Percentiles rank a stretch among this genome's conserved stretches.
phyloP scores from a whole-genome alignment of 2,113 vertebrate species.

The Clupea harengus region DNA sequence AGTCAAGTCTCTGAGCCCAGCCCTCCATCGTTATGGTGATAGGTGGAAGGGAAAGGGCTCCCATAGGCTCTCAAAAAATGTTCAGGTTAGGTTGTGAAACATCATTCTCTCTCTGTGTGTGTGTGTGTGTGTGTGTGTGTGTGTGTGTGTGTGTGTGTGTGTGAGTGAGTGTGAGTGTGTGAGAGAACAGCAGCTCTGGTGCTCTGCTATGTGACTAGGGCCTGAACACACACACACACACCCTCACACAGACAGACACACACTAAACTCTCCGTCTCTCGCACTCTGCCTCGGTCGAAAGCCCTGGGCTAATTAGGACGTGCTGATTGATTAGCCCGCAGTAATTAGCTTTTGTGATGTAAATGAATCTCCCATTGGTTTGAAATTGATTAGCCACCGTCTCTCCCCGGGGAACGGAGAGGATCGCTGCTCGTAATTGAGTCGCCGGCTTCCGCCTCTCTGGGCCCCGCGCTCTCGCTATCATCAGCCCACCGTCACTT shows the following conservation, averaged over 20 bases:
- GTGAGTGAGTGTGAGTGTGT: neutral
- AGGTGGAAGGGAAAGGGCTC: no score
- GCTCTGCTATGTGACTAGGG: neutral
- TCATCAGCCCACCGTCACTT: neutral
- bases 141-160: neutral
- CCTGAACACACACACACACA: slow-evolving; percentile 16
- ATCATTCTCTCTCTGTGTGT: no score
- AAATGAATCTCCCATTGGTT: slow-evolving; percentile 51
- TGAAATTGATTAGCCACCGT: slow-evolving; percentile 48
- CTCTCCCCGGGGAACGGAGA: slow-evolving; percentile 37
- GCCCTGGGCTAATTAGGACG: slow-evolving; percentile 52
- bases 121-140: neutral
- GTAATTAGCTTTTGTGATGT: slow-evolving; percentile 58
- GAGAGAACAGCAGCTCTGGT: neutral
- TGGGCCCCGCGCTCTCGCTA: neutral
- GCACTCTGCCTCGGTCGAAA: slow-evolving; percentile 25
- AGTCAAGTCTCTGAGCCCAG: no score
- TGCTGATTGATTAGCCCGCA: slow-evolving; percentile 53
- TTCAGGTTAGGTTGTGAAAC: neutral
- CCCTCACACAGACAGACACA: neutral
- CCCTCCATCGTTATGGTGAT: no score
- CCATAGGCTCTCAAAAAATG: no score
- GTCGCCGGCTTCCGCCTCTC: slow-evolving; percentile 25
- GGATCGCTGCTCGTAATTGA: slow-evolving; percentile 18
- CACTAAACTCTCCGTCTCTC: slow-evolving; percentile 8